Conservation (phyloP, 1,140 invertebrate genomes). For the Oncopeltus fasciatus region DNA sequence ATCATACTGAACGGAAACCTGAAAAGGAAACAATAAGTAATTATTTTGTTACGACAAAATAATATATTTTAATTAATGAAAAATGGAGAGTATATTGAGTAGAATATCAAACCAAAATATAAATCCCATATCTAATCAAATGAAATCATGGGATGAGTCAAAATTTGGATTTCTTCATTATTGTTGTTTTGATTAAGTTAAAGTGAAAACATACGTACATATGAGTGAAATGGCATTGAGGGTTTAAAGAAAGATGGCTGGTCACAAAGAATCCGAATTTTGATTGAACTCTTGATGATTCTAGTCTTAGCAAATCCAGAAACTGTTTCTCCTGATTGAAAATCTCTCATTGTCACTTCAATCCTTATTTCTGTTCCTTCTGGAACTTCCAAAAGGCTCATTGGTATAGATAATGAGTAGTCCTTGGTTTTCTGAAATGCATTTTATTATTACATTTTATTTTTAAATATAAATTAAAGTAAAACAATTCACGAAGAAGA, state of each 20-base stretch:
- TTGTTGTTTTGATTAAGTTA: too few relatives aligned
- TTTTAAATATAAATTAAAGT: too few relatives aligned
- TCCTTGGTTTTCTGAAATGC: conserved; percentile 16
- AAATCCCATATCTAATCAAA: too few relatives aligned
- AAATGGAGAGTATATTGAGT: too few relatives aligned
- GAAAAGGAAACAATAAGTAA: conserved; percentile 13
- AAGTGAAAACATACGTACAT: conserved; percentile 32
- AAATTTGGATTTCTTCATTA: too few relatives aligned
- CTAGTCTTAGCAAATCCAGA: conserved; percentile 35
- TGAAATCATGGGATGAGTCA: too few relatives aligned
- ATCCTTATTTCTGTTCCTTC: conserved; percentile 24
- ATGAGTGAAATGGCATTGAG: conserved; percentile 34
- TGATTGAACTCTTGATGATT: conserved; percentile 33
- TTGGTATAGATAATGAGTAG: conserved; percentile 5
- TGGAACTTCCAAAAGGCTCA: not conserved
- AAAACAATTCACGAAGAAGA: too few relatives aligned
- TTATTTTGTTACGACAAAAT: not conserved
- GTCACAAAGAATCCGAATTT: conserved; percentile 37
- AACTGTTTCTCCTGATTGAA: conserved; percentile 28
- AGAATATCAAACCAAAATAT: too few relatives aligned
- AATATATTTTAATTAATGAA: too few relatives aligned
- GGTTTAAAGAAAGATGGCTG: conserved; percentile 40
- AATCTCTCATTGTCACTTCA: conserved; percentile 29
- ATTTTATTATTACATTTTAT: too few relatives aligned
- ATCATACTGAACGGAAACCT: conserved; percentile 23